A percentile compares a stretch with the other conserved stretches of the same genome.
phyloP scores from a whole-genome alignment of 2,888 invertebrate species.

The Drosophila stalkeri region DNA sequence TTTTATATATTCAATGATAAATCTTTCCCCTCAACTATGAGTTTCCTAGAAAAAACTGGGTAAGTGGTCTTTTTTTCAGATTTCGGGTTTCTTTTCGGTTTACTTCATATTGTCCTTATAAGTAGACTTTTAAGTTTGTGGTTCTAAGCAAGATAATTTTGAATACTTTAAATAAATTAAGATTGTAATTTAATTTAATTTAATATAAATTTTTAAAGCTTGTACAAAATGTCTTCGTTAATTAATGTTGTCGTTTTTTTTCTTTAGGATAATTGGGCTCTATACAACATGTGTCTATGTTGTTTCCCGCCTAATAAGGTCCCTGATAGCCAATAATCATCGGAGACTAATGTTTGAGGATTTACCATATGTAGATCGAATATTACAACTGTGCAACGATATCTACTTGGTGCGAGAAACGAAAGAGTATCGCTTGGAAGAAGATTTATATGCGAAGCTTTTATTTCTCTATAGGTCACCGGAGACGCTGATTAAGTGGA shows the following conservation, averaged over 20 bases:
- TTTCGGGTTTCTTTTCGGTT: too few relatives aligned
- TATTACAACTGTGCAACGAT: constrained; percentile 92
- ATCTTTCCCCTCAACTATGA: constrained; percentile 94
- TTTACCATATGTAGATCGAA: constrained; percentile 92
- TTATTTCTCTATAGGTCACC: constrained; percentile 98
- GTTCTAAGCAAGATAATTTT: not conserved
- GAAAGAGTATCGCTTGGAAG: constrained; percentile 94
- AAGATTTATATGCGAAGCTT: constrained; percentile 98
- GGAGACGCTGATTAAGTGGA: constrained; percentile 96
- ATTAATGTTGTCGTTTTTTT: not conserved
- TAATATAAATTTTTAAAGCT: too few relatives aligned
- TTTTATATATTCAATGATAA: constrained; percentile 97
- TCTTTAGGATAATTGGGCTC: constrained; percentile 94
- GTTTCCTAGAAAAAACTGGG: constrained; percentile 96
- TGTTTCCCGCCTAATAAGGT: constrained; percentile 93
- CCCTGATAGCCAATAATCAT: constrained; percentile 93
- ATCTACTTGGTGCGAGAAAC: constrained; percentile 95
- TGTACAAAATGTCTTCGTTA: too few relatives aligned
- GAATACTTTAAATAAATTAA: not conserved
- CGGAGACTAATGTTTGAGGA: constrained; percentile 95
- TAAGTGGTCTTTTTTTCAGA: constrained; percentile 84
- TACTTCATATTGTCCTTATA: too few relatives aligned
- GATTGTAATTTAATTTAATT: too few relatives aligned
- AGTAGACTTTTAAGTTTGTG: not conserved
- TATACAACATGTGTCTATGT: constrained; percentile 97